phyloP scores from a whole-genome alignment of 23 tunicate species.

The Ciona savignyi region DNA sequence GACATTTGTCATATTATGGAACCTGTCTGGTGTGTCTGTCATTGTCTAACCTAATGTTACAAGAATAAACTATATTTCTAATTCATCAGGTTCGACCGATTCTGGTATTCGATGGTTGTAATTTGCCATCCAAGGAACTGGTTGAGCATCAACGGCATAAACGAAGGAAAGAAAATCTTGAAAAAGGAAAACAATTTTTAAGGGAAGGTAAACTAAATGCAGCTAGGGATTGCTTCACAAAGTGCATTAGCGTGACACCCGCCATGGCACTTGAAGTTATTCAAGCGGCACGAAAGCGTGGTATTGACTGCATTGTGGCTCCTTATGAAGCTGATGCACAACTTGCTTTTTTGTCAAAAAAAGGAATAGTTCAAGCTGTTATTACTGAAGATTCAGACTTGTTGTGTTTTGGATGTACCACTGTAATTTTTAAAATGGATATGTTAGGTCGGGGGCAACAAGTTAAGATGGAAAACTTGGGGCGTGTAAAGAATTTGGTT shows the following conservation, averaged over 20 bases:
- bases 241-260: conserved; percentile 85
- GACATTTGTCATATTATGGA: no score
- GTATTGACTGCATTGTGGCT: conserved; percentile 92
- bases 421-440: conserved; percentile 82
- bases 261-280: conserved; percentile 79
- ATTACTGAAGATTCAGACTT: conserved; percentile 91
- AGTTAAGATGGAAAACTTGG: conserved; percentile 40
- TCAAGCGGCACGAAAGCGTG: conserved; percentile 67
- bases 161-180: conserved; percentile 58
- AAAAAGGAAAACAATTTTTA: conserved; percentile 57
- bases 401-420: conserved; percentile 86
- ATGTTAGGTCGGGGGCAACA: conserved; percentile 72
- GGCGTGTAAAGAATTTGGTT: conserved; percentile 40
- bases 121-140: conserved; percentile 71
- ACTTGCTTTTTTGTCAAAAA: conserved; percentile 69
- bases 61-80: not conserved
- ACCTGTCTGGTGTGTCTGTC: no score
- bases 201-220: conserved; percentile 54
- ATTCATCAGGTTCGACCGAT: conserved; percentile 54
- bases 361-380: conserved; percentile 59
- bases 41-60: no score
- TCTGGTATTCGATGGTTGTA: conserved; percentile 94
- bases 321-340: conserved; percentile 99
- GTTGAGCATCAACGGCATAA: conserved; percentile 72
- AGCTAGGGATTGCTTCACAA: conserved; percentile 83